Conservation (phyloP, 2,113 vertebrate genomes). For the Ictidomys tridecemlineatus region DNA sequence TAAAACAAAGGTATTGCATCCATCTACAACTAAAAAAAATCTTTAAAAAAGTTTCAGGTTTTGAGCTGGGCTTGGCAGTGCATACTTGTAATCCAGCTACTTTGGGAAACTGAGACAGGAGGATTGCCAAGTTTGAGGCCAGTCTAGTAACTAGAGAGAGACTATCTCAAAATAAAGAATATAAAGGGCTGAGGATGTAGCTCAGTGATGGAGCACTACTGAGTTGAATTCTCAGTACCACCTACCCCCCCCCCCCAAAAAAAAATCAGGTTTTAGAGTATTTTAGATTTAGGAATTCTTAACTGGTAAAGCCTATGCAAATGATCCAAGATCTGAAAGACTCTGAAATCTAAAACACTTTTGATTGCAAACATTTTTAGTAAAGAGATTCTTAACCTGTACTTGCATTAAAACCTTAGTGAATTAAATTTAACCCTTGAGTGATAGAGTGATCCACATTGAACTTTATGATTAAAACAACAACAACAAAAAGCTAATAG, state of each 20-base stretch:
- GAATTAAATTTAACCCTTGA: conserved; percentile 39
- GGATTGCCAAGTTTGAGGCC: no score
- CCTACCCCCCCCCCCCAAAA: no score
- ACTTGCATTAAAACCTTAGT: neutral
- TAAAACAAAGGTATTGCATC: no score
- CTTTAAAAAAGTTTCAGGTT: neutral
- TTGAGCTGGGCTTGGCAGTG: no score
- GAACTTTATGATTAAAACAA: conserved; percentile 10
- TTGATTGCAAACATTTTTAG: neutral
- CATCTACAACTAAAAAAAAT: no score
- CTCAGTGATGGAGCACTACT: no score
- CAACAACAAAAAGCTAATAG: neutral
- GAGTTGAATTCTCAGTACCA: no score
- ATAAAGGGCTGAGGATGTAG: no score
- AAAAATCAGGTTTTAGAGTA: neutral
- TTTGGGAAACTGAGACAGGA: no score
- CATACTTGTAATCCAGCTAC: no score
- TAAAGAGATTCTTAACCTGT: neutral
- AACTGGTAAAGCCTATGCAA: neutral
- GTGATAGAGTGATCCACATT: neutral
- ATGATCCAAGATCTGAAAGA: neutral
- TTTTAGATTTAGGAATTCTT: neutral
- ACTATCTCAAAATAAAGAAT: no score
- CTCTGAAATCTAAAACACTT: neutral
- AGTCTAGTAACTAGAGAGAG: no score